Conservation (phyloP, 2,113 vertebrate genomes). For the Zapus hudsonius region DNA sequence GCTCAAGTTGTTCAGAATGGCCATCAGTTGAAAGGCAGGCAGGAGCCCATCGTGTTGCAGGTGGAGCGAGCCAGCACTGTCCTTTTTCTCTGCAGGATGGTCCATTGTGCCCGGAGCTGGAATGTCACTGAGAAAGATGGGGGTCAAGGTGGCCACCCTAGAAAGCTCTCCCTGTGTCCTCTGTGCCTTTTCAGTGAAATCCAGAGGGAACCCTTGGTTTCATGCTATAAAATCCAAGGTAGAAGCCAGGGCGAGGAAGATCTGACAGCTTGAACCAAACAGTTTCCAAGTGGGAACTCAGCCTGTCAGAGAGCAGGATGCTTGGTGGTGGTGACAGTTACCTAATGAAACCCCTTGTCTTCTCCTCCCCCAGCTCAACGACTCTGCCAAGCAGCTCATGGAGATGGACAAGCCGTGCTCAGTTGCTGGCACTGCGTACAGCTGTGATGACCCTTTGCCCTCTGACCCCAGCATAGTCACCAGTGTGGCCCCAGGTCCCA, state of each 20-base stretch:
- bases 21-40: too few relatives aligned
- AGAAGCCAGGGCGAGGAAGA: too few relatives aligned
- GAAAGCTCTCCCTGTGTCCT: neutral
- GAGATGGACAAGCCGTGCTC: conserved; percentile 94
- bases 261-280: too few relatives aligned
- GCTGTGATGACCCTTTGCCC: conserved; percentile 86
- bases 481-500: conserved; percentile 78
- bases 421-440: conserved; percentile 72
- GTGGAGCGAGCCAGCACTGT: rapidly evolving
- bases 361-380: conserved; percentile 90
- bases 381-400: conserved; percentile 97
- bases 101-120: neutral
- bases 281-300: neutral
- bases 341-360: conserved; percentile 4
- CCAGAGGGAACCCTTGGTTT: neutral
- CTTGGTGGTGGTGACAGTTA: neutral
- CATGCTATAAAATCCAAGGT: neutral
- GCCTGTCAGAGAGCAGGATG: neutral
- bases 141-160: neutral
- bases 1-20: neutral
- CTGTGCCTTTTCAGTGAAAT: neutral
- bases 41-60: neutral
- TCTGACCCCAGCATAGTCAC: conserved; percentile 80
- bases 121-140: neutral
- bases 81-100: neutral